phyloP scores from a whole-genome alignment of 2,888 invertebrate species.

The Anoncus sp. region DNA sequence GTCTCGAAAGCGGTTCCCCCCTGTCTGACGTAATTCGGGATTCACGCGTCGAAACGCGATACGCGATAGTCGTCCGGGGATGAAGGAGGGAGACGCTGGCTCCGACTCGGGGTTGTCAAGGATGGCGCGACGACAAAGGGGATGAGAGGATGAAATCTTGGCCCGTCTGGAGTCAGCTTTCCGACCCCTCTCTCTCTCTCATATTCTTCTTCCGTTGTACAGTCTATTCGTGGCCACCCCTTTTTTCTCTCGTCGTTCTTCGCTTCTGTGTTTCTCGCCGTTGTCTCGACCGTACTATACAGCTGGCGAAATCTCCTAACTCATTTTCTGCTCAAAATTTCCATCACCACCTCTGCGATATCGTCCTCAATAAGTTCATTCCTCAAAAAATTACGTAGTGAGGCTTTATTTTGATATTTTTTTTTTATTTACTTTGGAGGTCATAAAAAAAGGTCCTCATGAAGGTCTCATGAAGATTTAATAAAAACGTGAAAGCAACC shows the following conservation, averaged over 20 bases:
- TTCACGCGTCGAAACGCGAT: slow-evolving; percentile 62
- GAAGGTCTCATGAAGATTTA: too few species aligned
- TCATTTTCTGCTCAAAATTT: slow-evolving; percentile 50
- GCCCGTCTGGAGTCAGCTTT: slow-evolving; percentile 63
- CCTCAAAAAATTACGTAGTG: background rate
- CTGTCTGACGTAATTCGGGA: slow-evolving; percentile 62
- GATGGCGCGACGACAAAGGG: slow-evolving; percentile 56
- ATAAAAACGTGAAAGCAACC: too few species aligned
- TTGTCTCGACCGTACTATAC: slow-evolving; percentile 46
- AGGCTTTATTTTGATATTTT: too few species aligned
- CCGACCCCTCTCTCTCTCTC: slow-evolving; percentile 47
- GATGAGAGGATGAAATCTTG: slow-evolving; percentile 59
- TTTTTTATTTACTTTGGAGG: background rate
- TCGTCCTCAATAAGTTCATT: background rate
- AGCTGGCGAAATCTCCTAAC: slow-evolving; percentile 37
- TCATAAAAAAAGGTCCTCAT: background rate
- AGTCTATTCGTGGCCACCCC: background rate
- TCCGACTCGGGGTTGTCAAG: slow-evolving; percentile 53
- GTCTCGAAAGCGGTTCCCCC: slow-evolving; percentile 58
- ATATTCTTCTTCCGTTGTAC: slow-evolving; percentile 29
- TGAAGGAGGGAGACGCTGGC: slow-evolving; percentile 16
- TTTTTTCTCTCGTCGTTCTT: background rate
- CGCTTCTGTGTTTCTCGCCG: slow-evolving; percentile 17
- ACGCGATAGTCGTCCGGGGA: slow-evolving; percentile 44
- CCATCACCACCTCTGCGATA: background rate